Evolutionary conservation across 2,797 vertebrate genomes (phyloP).

Genomic region (Gymnodraco acuticeps): DNA sequence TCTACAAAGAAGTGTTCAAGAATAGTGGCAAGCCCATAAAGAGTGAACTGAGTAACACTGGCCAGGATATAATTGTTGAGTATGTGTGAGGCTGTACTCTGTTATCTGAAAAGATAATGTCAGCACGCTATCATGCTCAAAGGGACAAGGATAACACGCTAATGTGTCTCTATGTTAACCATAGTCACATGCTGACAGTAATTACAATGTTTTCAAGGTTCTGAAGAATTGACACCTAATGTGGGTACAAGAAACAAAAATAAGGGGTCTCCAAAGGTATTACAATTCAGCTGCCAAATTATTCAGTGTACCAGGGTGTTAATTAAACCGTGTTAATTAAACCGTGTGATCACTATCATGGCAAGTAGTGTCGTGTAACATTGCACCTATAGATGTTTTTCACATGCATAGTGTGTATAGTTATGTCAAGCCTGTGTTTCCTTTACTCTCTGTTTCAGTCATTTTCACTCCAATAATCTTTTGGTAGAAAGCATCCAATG

Average conservation of each 20-base stretch:
- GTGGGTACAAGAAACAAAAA: not conserved
- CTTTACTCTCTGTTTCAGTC: not conserved
- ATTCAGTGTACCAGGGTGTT: constrained; percentile 1
- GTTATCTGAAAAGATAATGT: not conserved
- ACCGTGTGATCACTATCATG: not conserved
- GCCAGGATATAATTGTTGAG: not conserved
- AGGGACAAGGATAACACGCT: not conserved
- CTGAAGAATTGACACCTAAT: not conserved
- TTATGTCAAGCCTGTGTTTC: not conserved
- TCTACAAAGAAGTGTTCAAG: constrained; percentile 3
- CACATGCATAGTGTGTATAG: not conserved
- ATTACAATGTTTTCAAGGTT: not conserved
- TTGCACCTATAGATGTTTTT: not conserved
- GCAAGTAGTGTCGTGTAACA: not conserved
- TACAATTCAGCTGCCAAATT: not conserved
- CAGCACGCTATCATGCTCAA: not conserved
- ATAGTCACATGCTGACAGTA: not conserved
- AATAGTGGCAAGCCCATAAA: not conserved
- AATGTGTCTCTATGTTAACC: not conserved
- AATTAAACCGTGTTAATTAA: not conserved
- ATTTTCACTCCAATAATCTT: constrained; percentile 8
- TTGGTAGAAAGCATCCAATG: constrained; percentile 1
- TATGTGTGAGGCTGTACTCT: not conserved
- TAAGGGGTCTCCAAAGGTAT: not conserved
- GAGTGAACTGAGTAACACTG: not conserved